phyloP scores from a whole-genome alignment of 1,140 invertebrate genomes.

The Aethina tumida region DNA sequence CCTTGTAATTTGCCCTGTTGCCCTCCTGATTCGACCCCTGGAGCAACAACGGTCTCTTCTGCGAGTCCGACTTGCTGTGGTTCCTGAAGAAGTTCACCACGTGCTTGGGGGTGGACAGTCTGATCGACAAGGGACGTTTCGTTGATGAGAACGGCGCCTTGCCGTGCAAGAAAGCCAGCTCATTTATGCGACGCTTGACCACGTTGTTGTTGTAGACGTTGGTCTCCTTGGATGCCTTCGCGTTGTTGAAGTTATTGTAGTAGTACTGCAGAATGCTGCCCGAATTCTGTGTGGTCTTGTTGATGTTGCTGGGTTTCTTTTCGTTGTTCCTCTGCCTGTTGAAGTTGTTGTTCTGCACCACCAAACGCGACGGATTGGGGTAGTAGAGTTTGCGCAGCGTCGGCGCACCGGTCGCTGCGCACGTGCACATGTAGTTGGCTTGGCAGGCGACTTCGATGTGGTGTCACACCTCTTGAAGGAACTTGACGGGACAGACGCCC shows the following conservation, averaged over 20 bases:
- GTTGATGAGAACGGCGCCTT: slow-evolving; percentile 42
- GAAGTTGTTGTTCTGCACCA: slow-evolving; percentile 28
- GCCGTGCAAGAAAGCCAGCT: slow-evolving; percentile 35
- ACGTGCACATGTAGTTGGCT: slow-evolving; percentile 28
- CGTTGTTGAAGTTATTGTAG: slow-evolving; percentile 41
- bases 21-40: slow-evolving; percentile 17
- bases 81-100: slow-evolving; percentile 28
- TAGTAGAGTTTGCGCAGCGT: slow-evolving; percentile 32
- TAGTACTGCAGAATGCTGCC: slow-evolving; percentile 28
- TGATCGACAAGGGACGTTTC: slow-evolving; percentile 37
- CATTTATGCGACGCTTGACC: slow-evolving; percentile 32
- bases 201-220: slow-evolving; percentile 28
- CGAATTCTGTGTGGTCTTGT: slow-evolving; percentile 19
- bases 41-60: slow-evolving; percentile 32
- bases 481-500: slow-evolving; percentile 73
- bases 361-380: slow-evolving; percentile 34
- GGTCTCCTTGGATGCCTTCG: slow-evolving; percentile 32
- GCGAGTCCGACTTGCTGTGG: slow-evolving; percentile 31
- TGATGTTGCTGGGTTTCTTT: slow-evolving; percentile 18
- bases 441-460: slow-evolving; percentile 30
- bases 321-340: slow-evolving; percentile 20
- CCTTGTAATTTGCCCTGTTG: slow-evolving; percentile 38
- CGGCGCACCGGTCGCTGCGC: slow-evolving; percentile 23
- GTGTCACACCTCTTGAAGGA: slow-evolving; percentile 54
- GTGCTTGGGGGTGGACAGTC: slow-evolving; percentile 34